Base-by-base conservation (phyloP, 2,113 vertebrate genomes). In the Cavia aperea region DNA sequence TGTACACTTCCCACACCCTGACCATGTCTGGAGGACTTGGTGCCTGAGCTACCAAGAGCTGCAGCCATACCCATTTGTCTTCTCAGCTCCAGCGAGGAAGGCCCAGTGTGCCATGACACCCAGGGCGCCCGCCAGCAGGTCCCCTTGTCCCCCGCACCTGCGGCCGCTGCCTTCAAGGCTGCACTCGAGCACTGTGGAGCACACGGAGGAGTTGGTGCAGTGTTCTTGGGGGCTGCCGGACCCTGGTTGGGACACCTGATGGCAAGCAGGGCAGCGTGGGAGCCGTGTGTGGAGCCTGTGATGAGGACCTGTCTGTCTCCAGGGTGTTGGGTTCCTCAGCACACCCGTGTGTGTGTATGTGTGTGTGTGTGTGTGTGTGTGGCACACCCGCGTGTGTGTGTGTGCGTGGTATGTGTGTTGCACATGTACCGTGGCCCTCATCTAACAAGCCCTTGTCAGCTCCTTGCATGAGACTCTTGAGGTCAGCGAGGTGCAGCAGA, bases 31-130 rank as follows among this genome's bases (percentile, higher is more conserved):
- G 6, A 49, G 79, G n/a, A 36, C 5, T 16, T 2, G 2, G 9
- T 13, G 4, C 1, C 0, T 0, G 18, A 49, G 51, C 68, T 46
- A 14, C 86, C 6, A 2, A 60, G 1, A 31, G 54, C 51, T 39
- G 46, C 2, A 5, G 58, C 78, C 97, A 92, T 98, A 99, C 99
- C 98, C 98, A 26, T 98, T 98, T 24, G 98, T 97, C 81, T 97
- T 97, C 94, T 99, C 98, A 14, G 98, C 95, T 75, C 98, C 97
- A n/a, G 98, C 98, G 56, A 97, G 96, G 86, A 99, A 98, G 0
- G 99, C 99, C 99, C 99, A 99, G 96, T 99, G 99, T 1, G 98
- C 98, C 85, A 99, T 95, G 93, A 98, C 98, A 24, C 99, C 99
- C 81, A 99, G 96, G 73, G 99, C 98, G 49, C 99, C 99, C 1